Evolutionary conservation across 2,113 vertebrate species (phyloP).

Genomic region (Micromys minutus): DNA sequence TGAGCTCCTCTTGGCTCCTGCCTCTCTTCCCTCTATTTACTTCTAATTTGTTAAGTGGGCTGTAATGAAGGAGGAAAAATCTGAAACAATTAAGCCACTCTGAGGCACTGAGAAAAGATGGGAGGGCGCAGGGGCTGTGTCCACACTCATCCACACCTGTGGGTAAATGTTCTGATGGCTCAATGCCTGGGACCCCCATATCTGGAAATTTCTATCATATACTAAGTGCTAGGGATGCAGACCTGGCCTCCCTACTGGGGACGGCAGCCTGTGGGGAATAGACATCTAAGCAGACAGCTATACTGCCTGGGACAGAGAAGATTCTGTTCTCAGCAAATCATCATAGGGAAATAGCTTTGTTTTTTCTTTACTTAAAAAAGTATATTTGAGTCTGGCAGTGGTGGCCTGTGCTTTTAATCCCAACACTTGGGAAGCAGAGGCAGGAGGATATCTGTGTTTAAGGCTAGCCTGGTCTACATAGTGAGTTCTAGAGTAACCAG

Average conservation of each 20-base stretch:
- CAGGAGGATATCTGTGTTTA: background rate
- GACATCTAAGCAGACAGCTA: background rate
- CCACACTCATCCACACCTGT: conserved; percentile 70
- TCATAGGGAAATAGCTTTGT: background rate
- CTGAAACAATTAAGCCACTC: conserved; percentile 75
- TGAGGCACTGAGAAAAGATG: conserved; percentile 53
- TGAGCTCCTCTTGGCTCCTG: background rate
- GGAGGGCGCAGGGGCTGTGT: conserved; percentile 23
- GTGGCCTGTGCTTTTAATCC: background rate
- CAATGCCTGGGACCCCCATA: conserved; percentile 1
- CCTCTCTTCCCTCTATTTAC: background rate
- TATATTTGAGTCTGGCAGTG: background rate
- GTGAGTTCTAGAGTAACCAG: background rate
- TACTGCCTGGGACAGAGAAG: background rate
- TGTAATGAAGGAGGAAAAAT: conserved; percentile 82
- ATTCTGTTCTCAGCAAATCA: background rate
- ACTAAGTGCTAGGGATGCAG: background rate
- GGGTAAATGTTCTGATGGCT: background rate
- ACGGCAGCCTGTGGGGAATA: background rate
- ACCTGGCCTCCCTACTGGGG: background rate
- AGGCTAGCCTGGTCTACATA: background rate
- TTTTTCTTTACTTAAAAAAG: background rate
- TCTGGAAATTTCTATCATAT: conserved; percentile 26
- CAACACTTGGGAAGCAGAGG: background rate
- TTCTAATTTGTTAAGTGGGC: conserved; percentile 76